Evolutionary conservation across 2,113 vertebrate genomes (phyloP).

Genomic region (Megaceryle maxima): DNA sequence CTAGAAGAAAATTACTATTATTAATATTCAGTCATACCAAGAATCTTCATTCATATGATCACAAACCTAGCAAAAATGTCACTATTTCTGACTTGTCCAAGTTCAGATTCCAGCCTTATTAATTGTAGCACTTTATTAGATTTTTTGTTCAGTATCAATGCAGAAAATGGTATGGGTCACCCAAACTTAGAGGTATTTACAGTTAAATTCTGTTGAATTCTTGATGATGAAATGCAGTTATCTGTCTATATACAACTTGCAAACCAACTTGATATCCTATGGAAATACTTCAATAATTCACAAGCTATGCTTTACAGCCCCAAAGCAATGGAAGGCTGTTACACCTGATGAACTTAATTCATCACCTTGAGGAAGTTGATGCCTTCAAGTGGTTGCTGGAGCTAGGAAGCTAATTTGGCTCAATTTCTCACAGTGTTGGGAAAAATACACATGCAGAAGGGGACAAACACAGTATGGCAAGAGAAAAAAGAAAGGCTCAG

Average conservation of each 20-base stretch:
- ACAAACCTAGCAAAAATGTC: background rate
- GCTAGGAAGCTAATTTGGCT: background rate
- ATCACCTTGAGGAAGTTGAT: background rate
- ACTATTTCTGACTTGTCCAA: background rate
- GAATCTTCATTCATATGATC: background rate
- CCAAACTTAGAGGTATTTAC: background rate
- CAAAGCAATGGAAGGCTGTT: background rate
- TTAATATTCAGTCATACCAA: background rate
- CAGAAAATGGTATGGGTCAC: background rate
- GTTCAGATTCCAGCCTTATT: background rate
- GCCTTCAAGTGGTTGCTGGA: background rate
- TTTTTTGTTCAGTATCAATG: background rate
- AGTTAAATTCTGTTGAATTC: background rate
- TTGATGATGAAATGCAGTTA: background rate
- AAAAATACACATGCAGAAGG: background rate
- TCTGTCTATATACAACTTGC: background rate
- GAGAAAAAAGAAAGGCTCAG: background rate
- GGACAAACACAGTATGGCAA: background rate
- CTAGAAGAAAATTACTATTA: slow-evolving; percentile 67
- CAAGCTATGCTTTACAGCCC: background rate
- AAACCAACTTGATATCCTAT: background rate
- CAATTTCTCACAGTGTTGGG: background rate
- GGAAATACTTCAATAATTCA: background rate
- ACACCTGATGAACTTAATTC: background rate
- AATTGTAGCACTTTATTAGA: background rate